phyloP scores from a whole-genome alignment of 2,888 invertebrate genomes.

The Papilio gigon region DNA sequence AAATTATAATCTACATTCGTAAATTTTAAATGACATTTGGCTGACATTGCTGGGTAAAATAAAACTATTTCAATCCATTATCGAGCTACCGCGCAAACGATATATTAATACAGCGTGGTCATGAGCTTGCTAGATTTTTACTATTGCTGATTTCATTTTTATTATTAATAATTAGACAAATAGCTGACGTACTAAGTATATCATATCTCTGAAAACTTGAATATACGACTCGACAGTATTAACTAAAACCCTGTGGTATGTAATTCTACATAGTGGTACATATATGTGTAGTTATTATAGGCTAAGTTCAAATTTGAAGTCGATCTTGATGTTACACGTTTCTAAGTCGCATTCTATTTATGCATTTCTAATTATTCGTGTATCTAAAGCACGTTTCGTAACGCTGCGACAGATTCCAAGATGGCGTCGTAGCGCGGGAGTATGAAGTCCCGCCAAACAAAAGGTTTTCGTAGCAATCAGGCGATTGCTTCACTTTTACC shows the following conservation, averaged over 20 bases:
- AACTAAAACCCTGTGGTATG: constrained; percentile 71
- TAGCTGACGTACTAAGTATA: constrained; percentile 53
- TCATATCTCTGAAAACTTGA: constrained; percentile 75
- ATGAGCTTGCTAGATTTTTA: constrained; percentile 66
- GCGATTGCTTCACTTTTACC: constrained; percentile 38
- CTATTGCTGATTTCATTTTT: constrained; percentile 37
- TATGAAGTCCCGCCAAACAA: constrained; percentile 17
- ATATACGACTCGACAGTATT: constrained; percentile 76
- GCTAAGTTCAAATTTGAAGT: constrained; percentile 62
- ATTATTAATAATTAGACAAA: constrained; percentile 23
- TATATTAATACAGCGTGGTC: constrained; percentile 50
- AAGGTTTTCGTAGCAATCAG: constrained; percentile 36
- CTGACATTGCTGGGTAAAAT: constrained; percentile 50
- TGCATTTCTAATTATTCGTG: constrained; percentile 34
- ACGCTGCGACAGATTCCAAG: constrained; percentile 10
- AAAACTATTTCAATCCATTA: constrained; percentile 41
- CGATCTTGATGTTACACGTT: constrained; percentile 62
- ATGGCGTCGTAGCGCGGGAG: constrained; percentile 27
- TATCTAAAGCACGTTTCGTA: constrained; percentile 11
- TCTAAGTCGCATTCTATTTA: constrained; percentile 50
- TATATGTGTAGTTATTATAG: constrained; percentile 67
- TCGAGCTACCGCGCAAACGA: constrained; percentile 23
- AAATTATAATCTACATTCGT: constrained; percentile 48
- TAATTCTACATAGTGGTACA: constrained; percentile 62
- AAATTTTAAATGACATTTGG: constrained; percentile 34